Base-by-base conservation (phyloP, 2,113 vertebrate species). In the Pygathrix nemaeus region DNA sequence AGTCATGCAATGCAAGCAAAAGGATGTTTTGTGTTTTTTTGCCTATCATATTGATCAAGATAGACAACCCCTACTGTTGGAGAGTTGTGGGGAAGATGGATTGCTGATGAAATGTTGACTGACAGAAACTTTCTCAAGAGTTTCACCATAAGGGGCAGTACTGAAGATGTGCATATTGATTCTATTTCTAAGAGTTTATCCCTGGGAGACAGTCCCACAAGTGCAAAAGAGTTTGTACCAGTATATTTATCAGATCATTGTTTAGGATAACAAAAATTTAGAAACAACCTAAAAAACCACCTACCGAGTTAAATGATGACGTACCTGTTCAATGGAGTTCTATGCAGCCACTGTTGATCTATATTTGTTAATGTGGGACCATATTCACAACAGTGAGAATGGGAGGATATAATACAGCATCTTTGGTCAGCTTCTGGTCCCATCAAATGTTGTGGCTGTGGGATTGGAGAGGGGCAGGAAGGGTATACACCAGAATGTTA, bases 61-160 rank as follows among this genome's bases (percentile, higher is more conserved):
- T 1, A 3, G 72, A 20, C 16, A 32, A 32, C 61, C 52, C n/a
- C n/a, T 1, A 0, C 1, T 9, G 10, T 23, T 18, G 45, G 45
- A 38, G 27, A 25, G n/a, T 27, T 30, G n/a, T 20, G 11, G 75
- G 78, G 91, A 59, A 66, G 78, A 3, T 13, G 30, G 55, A 68
- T 17, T 17, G 21, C 50, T 48, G 17, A n/a, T 10, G 61, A 68
- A 43, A 20, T 13, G 8, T 3, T 73, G 35, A 40, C 5, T 20
- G 64, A 4, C 16, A 14, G 23, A 40, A 45, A 5, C 57, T 61
- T 68, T 32, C 72, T 10, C 23, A 50, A n/a, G 27, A 32, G 18
- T 75, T 52, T 66, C 82, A 9, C 20, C 16, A 0, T 14, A 17
- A 59, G 48, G 48, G 87, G 8, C 14, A 4, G 1, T n/a, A 21